These are phyloP conservation scores for Xylophagus ater DNA, from an alignment of 2,888 invertebrate species.

Conservation along the genomic window DNA sequence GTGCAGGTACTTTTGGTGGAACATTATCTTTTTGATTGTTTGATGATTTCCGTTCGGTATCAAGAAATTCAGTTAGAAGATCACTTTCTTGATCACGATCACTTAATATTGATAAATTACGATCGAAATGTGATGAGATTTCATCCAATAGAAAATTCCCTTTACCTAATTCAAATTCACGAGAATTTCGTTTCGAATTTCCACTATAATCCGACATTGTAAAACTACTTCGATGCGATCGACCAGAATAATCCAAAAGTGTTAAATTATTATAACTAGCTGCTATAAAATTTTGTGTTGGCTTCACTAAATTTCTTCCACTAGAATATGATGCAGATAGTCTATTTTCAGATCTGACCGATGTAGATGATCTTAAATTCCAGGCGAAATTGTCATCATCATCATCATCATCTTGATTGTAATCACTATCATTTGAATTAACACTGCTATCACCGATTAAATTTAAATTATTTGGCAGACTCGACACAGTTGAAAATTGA, in stretches of 20 bases:
- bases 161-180: slow-evolving; percentile 30
- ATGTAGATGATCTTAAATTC: slow-evolving; percentile 22
- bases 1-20: slow-evolving; percentile 19
- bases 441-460: slow-evolving; percentile 43
- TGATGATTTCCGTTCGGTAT: neutral
- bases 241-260: slow-evolving; percentile 45
- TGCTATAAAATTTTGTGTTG: slow-evolving; percentile 37
- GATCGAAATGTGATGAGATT: slow-evolving; percentile 43
- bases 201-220: slow-evolving; percentile 18
- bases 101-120: slow-evolving; percentile 46
- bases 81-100: slow-evolving; percentile 40
- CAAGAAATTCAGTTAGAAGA: slow-evolving; percentile 18
- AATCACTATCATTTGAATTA: slow-evolving; percentile 19
- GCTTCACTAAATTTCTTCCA: slow-evolving; percentile 4
- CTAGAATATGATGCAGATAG: no score
- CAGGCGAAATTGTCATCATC: slow-evolving; percentile 9
- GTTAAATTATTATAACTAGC: slow-evolving; percentile 53
- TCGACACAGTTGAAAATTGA: slow-evolving; percentile 34
- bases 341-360: slow-evolving; percentile 30
- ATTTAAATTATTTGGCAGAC: slow-evolving; percentile 57
- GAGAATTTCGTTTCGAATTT: slow-evolving; percentile 14
- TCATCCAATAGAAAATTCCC: slow-evolving; percentile 40
- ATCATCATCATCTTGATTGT: slow-evolving; percentile 1
- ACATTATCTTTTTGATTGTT: neutral
- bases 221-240: slow-evolving; percentile 21